A percentile compares a stretch with the other conserved stretches of the same genome.
These are phyloP conservation scores for Maniola hyperantus DNA, from an alignment of 2,888 invertebrate genomes.

Conservation along the genomic window DNA sequence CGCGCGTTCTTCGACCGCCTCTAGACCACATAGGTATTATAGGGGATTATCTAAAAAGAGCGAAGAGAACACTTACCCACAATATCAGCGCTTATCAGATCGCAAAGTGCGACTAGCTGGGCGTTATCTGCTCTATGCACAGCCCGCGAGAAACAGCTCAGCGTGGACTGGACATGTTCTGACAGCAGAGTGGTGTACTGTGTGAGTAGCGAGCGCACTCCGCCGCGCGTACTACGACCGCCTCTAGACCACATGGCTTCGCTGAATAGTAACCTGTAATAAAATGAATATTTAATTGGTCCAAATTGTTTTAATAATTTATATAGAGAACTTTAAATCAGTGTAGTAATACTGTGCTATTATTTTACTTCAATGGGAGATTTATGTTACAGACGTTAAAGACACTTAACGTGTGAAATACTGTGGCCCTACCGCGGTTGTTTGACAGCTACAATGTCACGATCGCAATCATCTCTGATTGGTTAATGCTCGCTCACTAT, in stretches of 20 bases:
- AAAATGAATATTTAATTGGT: neutral
- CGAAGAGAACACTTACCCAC: conserved; percentile 56
- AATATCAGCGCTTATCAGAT: conserved; percentile 69
- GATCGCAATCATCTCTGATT: too few relatives aligned
- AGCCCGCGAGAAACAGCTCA: conserved; percentile 57
- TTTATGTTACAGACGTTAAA: too few relatives aligned
- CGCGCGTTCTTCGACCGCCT: conserved; percentile 67
- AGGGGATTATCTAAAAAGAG: neutral
- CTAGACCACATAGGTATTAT: conserved; percentile 65
- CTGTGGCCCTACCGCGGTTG: too few relatives aligned
- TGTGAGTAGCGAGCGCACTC: conserved; percentile 63
- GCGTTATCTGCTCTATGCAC: conserved; percentile 58
- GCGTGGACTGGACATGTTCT: conserved; percentile 66
- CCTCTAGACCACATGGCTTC: conserved; percentile 77
- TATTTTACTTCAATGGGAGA: too few relatives aligned
- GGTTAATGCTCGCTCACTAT: too few relatives aligned
- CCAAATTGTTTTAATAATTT: too few relatives aligned
- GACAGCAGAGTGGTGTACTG: conserved; percentile 66
- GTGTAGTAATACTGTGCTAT: too few relatives aligned
- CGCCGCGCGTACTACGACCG: conserved; percentile 66
- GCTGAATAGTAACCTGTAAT: conserved; percentile 66
- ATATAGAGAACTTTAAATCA: too few relatives aligned
- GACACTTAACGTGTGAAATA: too few relatives aligned
- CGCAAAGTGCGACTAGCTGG: conserved; percentile 62
- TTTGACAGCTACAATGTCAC: too few relatives aligned